Base-by-base conservation (phyloP, 2,888 invertebrate genomes). In the Linnaemya tessellans region DNA sequence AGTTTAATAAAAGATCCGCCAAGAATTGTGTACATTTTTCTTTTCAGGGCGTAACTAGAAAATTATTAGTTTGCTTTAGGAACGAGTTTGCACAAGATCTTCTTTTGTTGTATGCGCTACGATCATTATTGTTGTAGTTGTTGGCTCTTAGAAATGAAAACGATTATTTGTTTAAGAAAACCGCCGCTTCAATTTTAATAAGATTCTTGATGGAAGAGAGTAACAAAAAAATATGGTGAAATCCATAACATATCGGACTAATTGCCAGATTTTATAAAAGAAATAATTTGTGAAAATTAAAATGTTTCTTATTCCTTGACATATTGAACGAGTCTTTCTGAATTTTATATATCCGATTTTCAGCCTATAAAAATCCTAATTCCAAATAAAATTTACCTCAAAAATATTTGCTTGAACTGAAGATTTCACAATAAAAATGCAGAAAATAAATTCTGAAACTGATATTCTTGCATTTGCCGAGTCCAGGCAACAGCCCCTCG, bases 21-120 rank as follows among this genome's bases (percentile, higher is more conserved):
- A 74, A 64, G 38, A 41, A 64, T n/a, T 60, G 5, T 49, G 22
- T 51, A 41, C 38, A 54, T 71, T 38, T 68, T 41, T 75, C 70
- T 68, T 84, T 88, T 88, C 51, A 87, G 87, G 89, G 89, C 89
- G 89, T 89, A 87, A 88, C 89, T 89, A 89, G 89, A 88, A 89
- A 89, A 89, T 89, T 89, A 89, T 89, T 89, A 89, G 89, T 89
- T 89, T 89, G 88, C 88, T 89, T 88, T 88, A 89, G 89, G 84
- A 88, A 87, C 87, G 79, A 86, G 86, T 85, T 84, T 71, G 71
- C 71, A 78, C 64, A 79, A 73, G 86, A 49, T 65, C 22, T 46
- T 46, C 13, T 73, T 65, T 77, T 46, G 18, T 56, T 46, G 51
- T 20, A 20, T 46, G 1, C 49, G n/a, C n/a, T 35, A 62, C 78